These are phyloP conservation scores for Ancistrus triradiatus DNA, from an alignment of 2,113 vertebrate species.

Conservation along the genomic window DNA sequence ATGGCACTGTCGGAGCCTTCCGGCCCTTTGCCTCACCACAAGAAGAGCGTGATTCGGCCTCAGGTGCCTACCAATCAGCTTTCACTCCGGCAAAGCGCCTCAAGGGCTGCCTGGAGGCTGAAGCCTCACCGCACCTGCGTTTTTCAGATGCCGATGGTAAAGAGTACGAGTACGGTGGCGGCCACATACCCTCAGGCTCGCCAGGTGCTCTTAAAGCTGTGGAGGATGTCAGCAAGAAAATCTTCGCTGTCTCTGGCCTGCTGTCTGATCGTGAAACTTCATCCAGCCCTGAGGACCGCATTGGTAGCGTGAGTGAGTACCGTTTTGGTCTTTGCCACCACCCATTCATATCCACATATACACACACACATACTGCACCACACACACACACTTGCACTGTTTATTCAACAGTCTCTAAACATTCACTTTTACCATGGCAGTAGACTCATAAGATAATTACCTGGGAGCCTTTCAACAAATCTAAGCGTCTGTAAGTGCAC, in stretches of 20 bases:
- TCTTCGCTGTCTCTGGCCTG: constrained; percentile 97
- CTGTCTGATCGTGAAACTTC: constrained; percentile 96
- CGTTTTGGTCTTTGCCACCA: neutral
- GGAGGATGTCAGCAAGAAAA: constrained; percentile 95
- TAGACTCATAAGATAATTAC: neutral
- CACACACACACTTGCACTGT: neutral
- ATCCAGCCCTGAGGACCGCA: constrained; percentile 95
- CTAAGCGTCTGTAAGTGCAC: neutral
- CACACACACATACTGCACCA: neutral
- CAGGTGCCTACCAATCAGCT: constrained; percentile 93
- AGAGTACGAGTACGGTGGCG: constrained; percentile 92
- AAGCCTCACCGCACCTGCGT: constrained; percentile 92
- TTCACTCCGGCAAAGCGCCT: constrained; percentile 97
- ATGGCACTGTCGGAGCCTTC: constrained; percentile 95
- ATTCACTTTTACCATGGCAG: neutral
- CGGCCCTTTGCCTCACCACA: constrained; percentile 90
- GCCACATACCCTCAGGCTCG: constrained; percentile 89
- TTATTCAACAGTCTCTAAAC: neutral
- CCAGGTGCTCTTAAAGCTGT: constrained; percentile 89
- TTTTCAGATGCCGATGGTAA: constrained; percentile 98
- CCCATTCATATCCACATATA: neutral
- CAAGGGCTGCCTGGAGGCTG: constrained; percentile 95
- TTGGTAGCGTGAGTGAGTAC: constrained; percentile 98
- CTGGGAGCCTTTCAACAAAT: neutral
- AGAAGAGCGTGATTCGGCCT: constrained; percentile 88